These are phyloP conservation scores for Sebastolobus alascanus DNA, from an alignment of 2,797 vertebrate species.

Conservation along the genomic window DNA sequence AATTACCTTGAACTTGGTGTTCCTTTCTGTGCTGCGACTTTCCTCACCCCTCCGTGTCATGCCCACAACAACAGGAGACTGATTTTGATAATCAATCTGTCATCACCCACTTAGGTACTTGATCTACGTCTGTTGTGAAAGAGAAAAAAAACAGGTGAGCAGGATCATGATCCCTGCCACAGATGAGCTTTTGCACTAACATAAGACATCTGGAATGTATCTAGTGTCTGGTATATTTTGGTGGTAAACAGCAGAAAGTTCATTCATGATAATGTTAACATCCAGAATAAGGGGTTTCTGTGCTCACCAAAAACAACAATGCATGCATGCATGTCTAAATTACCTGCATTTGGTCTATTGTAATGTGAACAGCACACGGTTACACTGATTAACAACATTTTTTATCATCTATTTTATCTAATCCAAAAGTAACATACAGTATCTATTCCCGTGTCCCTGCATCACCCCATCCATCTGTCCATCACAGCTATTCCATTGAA, in stretches of 20 bases:
- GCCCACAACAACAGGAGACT: constrained; percentile 6
- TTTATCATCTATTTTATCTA: not conserved
- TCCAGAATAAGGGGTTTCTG: not conserved
- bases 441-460: not conserved
- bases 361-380: not conserved
- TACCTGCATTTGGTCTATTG: not conserved
- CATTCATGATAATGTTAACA: not conserved
- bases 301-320: not conserved
- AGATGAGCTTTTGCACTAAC: not conserved
- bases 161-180: not conserved
- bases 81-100: not conserved
- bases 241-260: not conserved
- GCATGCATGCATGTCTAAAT: not conserved
- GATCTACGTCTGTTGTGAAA: too few relatives aligned
- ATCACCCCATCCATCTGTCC: constrained; percentile 23
- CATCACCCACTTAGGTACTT: not conserved
- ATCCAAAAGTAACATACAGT: not conserved
- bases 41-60: not conserved
- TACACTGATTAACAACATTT: too few relatives aligned
- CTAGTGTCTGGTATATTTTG: not conserved
- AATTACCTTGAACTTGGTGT: constrained; percentile 2
- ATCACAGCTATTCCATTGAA: constrained; percentile 4
- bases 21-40: not conserved
- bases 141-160: not conserved
- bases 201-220: not conserved